Evolutionary conservation across 2,888 invertebrate genomes (phyloP), one percentile per base, ranked within the genome.

Genomic region (Oxystoma pomonae): DNA sequence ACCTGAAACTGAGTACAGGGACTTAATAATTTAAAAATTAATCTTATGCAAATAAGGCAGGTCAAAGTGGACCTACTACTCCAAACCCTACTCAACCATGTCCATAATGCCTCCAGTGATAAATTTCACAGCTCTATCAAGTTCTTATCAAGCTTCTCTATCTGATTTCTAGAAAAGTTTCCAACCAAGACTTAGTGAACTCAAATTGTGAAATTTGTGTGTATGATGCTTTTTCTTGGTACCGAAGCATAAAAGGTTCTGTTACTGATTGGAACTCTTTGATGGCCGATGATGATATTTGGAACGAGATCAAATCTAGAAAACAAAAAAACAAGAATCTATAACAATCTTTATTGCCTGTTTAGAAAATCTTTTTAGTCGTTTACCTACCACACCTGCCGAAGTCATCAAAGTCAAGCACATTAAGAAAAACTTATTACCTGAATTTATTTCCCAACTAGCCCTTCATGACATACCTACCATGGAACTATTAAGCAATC

Each of bases 191-290:
- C 2, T 35, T 62, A n/a, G 18, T 55, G 60, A 12, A 61, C 53
- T 35, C 35, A 35, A 35, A 3, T 59, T 52, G 58, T 52, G 61
- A 61, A 35, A 61, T 64, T 59, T 20, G 56, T 20, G 16, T 17
- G 12, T 18, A 19, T 5, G 49, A 59, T 21, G 3, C 20, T 0
- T 61, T 35, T 12, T 35, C 35, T 35, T 35, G 12, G 35, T 35
- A 35, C 35, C 35, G 35, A 35, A 35, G 35, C 35, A 35, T 35
- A 35, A 12, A 35, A 35, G 12, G 12, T 35, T 35, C 35, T 7
- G 5, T 35, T 35, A 35, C 35, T 12, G 12, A 35, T 35, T 35
- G 35, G 12, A 35, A 3, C 35, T 12, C 12, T 35, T 35, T 7
- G 35, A 7, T 35, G 35, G 5, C 12, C 35, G 35, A 12, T 35